A percentile compares a stretch with the other conserved stretches of the same genome.
These are phyloP conservation scores for Brachypteracias leptosomus DNA, from an alignment of 2,113 vertebrate species.

Conservation along the genomic window DNA sequence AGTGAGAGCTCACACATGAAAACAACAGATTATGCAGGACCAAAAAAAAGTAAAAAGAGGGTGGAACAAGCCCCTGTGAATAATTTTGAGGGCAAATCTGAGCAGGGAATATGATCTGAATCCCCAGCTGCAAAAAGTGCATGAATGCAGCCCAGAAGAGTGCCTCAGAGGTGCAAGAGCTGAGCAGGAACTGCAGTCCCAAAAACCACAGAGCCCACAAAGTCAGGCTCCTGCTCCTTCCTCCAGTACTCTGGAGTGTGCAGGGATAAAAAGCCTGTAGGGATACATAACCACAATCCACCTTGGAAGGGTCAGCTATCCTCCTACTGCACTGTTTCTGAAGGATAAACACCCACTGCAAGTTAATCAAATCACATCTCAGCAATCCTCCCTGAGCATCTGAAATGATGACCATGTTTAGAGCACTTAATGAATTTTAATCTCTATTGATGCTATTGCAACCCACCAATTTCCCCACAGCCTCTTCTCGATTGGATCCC, in stretches of 20 bases:
- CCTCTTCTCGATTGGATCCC: neutral
- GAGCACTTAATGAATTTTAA: neutral
- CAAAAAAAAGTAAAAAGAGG: neutral
- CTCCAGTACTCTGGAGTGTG: neutral
- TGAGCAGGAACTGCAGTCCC: neutral
- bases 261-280: neutral
- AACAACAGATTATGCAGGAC: neutral
- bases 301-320: neutral
- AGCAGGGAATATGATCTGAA: neutral
- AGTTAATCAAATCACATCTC: neutral
- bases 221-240: neutral
- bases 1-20: neutral
- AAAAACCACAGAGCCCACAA: neutral
- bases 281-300: neutral
- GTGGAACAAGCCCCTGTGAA: neutral
- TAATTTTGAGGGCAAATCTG: neutral
- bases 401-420: neutral
- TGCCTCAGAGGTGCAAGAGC: neutral
- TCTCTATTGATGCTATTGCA: neutral
- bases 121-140: neutral
- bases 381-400: neutral
- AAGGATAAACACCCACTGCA: neutral
- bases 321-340: accelerated
- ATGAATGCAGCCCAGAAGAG: neutral
- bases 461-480: neutral